Evolutionary conservation across 2,113 vertebrate species (phyloP).

Genomic region (Vombatus ursinus): DNA sequence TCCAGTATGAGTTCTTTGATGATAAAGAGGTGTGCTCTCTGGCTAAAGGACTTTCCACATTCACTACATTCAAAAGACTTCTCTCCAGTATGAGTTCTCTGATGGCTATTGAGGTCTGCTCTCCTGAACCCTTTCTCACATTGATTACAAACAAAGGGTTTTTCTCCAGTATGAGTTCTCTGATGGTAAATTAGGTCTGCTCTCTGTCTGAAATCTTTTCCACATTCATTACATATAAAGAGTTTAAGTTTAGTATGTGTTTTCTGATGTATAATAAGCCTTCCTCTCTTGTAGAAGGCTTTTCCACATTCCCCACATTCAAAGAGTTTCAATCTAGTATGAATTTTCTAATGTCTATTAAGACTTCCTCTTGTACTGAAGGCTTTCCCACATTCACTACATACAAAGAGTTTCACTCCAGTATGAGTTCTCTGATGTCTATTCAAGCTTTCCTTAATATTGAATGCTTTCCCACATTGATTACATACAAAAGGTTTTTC

Average conservation of each 20-base stretch:
- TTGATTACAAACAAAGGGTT: constrained; percentile 60
- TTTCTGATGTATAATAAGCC: constrained; percentile 51
- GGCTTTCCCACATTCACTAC: constrained; percentile 75
- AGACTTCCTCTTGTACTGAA: constrained; percentile 61
- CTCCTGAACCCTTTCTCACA: constrained; percentile 73
- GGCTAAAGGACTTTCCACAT: no score
- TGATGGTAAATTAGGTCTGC: constrained; percentile 63
- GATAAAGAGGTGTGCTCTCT: no score
- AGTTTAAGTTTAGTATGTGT: constrained; percentile 67
- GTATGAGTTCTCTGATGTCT: constrained; percentile 57
- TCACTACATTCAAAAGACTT: no score
- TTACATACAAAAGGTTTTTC: constrained; percentile 53
- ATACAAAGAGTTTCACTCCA: constrained; percentile 59
- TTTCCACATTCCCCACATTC: constrained; percentile 53
- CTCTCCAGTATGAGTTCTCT: no score
- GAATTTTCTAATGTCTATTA: constrained; percentile 64
- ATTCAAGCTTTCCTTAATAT: constrained; percentile 34
- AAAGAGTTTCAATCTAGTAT: constrained; percentile 64
- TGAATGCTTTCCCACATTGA: constrained; percentile 55
- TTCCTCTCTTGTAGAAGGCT: constrained; percentile 55
- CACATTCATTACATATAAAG: constrained; percentile 60
- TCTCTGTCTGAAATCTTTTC: constrained; percentile 63
- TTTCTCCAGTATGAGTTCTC: constrained; percentile 75
- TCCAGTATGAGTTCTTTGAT: no score
- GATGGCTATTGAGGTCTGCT: no score